Evolutionary conservation across 1,140 invertebrate genomes (phyloP).

Genomic region (Scaptomyza pallida): DNA sequence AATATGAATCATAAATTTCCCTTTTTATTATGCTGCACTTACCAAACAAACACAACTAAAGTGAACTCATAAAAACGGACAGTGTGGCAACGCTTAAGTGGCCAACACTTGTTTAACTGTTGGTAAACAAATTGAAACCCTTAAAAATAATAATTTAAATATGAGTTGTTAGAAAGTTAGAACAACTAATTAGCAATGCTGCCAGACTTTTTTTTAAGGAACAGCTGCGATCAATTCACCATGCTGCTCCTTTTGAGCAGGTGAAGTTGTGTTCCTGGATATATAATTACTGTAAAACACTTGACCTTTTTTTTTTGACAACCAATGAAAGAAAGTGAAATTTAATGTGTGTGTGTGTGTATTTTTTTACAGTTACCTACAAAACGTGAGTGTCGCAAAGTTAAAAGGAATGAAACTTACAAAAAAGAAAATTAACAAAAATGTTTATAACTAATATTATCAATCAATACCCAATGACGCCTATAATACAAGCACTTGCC

Average conservation of each 20-base stretch:
- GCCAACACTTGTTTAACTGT: not conserved
- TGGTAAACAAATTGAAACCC: too few relatives aligned
- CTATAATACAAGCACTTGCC: slow-evolving; percentile 17
- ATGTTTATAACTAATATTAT: slow-evolving; percentile 19
- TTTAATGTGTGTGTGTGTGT: not conserved
- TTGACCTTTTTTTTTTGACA: not conserved
- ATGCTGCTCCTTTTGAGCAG: not conserved
- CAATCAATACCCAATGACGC: slow-evolving; percentile 18
- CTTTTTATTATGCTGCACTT: not conserved
- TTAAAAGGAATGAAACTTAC: slow-evolving; percentile 7
- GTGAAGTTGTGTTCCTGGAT: not conserved
- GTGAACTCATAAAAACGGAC: not conserved
- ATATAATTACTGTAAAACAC: not conserved
- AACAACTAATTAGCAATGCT: not conserved
- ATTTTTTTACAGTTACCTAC: slow-evolving; percentile 17
- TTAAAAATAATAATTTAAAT: too few relatives aligned
- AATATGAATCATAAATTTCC: not conserved
- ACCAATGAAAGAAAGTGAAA: not conserved
- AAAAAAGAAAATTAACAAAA: slow-evolving; percentile 14
- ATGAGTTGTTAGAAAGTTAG: too few relatives aligned
- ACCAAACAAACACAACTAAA: not conserved
- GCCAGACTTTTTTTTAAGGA: not conserved
- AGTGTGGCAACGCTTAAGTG: not conserved
- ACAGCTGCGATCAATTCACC: not conserved
- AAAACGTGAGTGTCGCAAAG: slow-evolving; percentile 19